Conservation (phyloP, 2,113 vertebrate species). For the Gulo gulo region DNA sequence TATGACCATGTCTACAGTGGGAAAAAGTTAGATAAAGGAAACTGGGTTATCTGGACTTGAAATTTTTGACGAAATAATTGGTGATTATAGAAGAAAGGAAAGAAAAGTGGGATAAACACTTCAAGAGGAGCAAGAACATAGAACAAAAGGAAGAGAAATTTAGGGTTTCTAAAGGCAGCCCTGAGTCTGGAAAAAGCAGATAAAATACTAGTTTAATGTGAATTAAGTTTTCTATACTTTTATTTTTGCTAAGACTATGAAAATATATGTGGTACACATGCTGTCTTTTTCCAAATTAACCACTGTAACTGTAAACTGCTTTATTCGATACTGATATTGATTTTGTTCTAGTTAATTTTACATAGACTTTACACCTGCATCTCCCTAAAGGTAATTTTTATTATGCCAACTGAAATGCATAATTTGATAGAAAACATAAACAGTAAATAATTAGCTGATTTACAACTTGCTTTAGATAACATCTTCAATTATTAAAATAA, state of each 20-base stretch:
- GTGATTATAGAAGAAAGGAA: background rate
- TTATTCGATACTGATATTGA: slow-evolving; percentile 12
- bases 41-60: background rate
- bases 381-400: slow-evolving; percentile 58
- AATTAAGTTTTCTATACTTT: background rate
- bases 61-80: background rate
- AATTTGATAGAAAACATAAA: slow-evolving; percentile 79
- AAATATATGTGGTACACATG: background rate
- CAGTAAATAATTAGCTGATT: slow-evolving; percentile 82
- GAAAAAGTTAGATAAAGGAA: background rate
- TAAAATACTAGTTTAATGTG: background rate
- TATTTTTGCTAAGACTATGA: background rate
- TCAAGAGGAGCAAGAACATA: background rate
- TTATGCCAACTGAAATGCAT: slow-evolving; percentile 64
- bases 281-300: background rate
- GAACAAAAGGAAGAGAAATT: background rate
- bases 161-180: background rate
- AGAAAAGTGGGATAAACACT: background rate
- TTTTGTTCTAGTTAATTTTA: slow-evolving; percentile 57
- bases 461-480: slow-evolving; percentile 79
- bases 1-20: background rate
- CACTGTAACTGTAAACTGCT: background rate
- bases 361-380: slow-evolving; percentile 29
- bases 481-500: slow-evolving; percentile 85
- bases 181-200: background rate